Evolutionary conservation across 2,888 invertebrate genomes (phyloP).

Genomic region (Odontocolon sp.): DNA sequence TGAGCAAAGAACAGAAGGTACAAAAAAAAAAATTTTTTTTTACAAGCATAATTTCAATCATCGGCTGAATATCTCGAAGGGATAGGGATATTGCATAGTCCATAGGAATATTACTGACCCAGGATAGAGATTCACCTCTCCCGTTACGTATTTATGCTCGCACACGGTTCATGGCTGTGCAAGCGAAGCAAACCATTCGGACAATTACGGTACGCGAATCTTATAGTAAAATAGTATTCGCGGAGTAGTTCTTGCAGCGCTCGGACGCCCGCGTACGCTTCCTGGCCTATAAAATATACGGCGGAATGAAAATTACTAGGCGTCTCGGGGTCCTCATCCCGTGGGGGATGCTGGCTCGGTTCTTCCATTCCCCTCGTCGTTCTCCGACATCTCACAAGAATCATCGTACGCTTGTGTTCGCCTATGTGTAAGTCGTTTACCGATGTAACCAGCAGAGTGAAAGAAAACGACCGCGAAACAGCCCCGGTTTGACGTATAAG

Average conservation of each 20-base stretch:
- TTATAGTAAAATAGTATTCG: constrained; percentile 20
- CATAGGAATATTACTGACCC: constrained; percentile 43
- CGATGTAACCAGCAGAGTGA: constrained; percentile 6
- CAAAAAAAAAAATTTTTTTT: no score
- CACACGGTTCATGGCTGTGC: constrained; percentile 1
- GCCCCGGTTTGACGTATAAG: constrained; percentile 1
- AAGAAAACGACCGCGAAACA: constrained; percentile 16
- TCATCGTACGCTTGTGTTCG: background rate
- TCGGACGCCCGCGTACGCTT: constrained; percentile 45
- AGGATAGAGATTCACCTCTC: constrained; percentile 41
- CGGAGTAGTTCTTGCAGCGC: constrained; percentile 26
- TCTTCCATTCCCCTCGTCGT: constrained; percentile 10
- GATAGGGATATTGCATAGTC: constrained; percentile 10
- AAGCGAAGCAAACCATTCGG: constrained; percentile 29
- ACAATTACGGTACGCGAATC: constrained; percentile 56
- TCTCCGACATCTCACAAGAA: background rate
- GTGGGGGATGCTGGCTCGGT: constrained; percentile 6
- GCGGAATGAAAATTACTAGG: constrained; percentile 58
- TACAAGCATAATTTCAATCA: constrained; percentile 16
- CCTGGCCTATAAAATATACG: constrained; percentile 57
- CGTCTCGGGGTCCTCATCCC: constrained; percentile 26
- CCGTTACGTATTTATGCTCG: constrained; percentile 51
- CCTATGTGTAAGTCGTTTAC: background rate
- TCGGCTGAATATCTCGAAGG: constrained; percentile 18
- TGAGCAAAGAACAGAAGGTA: no score